Percentiles rank a stretch among this genome's conserved stretches.
These are phyloP conservation scores for Aselliscus stoliczkanus DNA, from an alignment of 2,797 vertebrate species.

Conservation along the genomic window DNA sequence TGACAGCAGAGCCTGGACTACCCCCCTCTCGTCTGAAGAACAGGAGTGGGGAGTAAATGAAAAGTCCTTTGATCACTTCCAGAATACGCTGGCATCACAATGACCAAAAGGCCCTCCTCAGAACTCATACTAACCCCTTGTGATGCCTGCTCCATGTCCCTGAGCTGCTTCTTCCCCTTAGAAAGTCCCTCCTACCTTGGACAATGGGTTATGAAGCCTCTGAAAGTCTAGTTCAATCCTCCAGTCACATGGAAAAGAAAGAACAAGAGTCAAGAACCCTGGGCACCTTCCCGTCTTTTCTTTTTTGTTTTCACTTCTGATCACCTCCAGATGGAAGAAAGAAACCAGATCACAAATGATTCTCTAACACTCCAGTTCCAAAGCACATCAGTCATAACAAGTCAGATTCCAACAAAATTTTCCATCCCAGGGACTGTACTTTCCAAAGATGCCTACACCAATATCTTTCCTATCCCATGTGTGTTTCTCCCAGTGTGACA, in stretches of 20 bases:
- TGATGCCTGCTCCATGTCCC: neutral
- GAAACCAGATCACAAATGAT: neutral
- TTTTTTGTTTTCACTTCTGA: neutral
- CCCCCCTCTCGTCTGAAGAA: neutral
- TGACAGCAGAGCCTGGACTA: neutral
- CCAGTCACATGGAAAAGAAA: neutral
- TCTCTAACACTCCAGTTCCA: neutral
- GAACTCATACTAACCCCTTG: neutral
- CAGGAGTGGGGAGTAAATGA: neutral
- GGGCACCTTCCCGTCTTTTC: neutral
- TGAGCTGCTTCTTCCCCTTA: neutral
- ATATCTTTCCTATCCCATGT: neutral
- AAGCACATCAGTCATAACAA: neutral
- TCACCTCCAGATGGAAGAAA: neutral
- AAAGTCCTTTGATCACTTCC: slow-evolving; percentile 20
- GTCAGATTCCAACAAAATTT: neutral
- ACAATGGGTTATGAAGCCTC: neutral
- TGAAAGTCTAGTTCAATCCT: neutral
- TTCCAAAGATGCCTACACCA: neutral
- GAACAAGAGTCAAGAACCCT: neutral
- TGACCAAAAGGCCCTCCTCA: neutral
- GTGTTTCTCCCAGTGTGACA: neutral
- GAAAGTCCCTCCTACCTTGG: neutral
- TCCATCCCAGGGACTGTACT: neutral
- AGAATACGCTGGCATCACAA: neutral